Percentiles rank a stretch among this genome's conserved stretches.
Conservation (phyloP, 2,113 vertebrate genomes). For the Apodemus speciosus region DNA sequence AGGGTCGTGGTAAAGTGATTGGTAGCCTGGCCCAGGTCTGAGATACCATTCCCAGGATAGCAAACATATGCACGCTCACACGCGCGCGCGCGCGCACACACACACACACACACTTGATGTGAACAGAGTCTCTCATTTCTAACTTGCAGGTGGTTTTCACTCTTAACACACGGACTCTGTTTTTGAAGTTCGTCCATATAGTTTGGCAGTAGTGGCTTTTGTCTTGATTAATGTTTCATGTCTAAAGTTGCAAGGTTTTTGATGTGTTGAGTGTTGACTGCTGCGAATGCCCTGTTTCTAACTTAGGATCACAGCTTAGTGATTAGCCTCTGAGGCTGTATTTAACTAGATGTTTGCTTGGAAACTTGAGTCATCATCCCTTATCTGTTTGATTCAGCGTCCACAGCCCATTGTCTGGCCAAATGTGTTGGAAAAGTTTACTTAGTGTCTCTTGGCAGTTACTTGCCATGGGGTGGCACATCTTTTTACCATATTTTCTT, state of each 20-base stretch:
- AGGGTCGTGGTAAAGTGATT: background rate
- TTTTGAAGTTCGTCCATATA: slow-evolving; percentile 36
- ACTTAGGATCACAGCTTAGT: slow-evolving; percentile 1
- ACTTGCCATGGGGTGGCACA: slow-evolving; percentile 10
- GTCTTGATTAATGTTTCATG: slow-evolving; percentile 36
- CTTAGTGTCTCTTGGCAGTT: slow-evolving; percentile 53
- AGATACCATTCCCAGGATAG: background rate
- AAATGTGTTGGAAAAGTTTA: slow-evolving; percentile 68
- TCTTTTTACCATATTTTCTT: slow-evolving; percentile 45
- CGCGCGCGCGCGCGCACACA: background rate
- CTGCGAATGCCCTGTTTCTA: slow-evolving; percentile 51
- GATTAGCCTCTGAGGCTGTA: slow-evolving; percentile 58
- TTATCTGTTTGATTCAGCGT: slow-evolving; percentile 72
- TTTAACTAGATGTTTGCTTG: slow-evolving; percentile 65
- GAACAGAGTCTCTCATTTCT: background rate
- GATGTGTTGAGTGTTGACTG: slow-evolving; percentile 22
- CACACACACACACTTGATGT: background rate
- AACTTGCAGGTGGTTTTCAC: slow-evolving; percentile 10
- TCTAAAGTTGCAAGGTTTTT: slow-evolving; percentile 1
- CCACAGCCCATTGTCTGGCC: slow-evolving; percentile 65
- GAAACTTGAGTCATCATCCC: slow-evolving; percentile 63
- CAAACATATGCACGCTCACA: background rate
- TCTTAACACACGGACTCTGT: background rate
- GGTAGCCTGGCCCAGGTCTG: background rate
- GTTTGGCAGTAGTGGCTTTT: background rate